Evolutionary conservation across 2,888 invertebrate species (phyloP).

Genomic region (Zelleria hepariella): DNA sequence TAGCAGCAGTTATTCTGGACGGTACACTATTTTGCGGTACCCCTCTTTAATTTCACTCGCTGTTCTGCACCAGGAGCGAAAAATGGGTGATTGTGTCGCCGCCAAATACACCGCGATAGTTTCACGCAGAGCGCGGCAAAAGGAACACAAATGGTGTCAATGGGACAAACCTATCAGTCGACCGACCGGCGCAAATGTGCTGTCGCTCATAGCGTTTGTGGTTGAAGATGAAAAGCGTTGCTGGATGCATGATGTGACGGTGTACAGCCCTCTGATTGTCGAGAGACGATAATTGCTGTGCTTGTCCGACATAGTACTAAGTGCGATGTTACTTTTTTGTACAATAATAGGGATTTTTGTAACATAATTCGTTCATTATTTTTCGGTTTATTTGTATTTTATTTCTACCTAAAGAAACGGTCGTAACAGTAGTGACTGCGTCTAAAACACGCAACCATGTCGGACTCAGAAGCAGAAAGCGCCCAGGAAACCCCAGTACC

Average conservation of each 20-base stretch:
- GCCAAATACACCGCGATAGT: neutral
- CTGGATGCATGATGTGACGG: neutral
- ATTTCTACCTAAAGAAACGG: no score
- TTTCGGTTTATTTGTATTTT: no score
- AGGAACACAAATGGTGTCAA: neutral
- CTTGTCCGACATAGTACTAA: no score
- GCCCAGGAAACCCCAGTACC: no score
- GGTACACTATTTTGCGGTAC: no score
- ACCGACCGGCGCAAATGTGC: neutral
- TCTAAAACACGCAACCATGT: no score
- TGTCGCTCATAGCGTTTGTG: neutral
- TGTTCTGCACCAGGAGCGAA: slow-evolving; percentile 16
- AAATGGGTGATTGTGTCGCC: slow-evolving; percentile 55
- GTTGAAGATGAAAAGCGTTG: no score
- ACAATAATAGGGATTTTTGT: no score
- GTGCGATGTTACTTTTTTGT: no score
- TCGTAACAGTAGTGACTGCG: no score
- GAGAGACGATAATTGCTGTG: neutral
- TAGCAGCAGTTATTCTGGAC: neutral
- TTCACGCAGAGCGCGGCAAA: neutral
- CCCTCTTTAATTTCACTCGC: slow-evolving; percentile 20
- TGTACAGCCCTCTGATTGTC: neutral
- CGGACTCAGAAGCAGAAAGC: no score
- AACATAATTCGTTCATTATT: no score
- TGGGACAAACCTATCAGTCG: neutral